Conservation (phyloP, 2,888 invertebrate species). For the Colletes collaris region DNA sequence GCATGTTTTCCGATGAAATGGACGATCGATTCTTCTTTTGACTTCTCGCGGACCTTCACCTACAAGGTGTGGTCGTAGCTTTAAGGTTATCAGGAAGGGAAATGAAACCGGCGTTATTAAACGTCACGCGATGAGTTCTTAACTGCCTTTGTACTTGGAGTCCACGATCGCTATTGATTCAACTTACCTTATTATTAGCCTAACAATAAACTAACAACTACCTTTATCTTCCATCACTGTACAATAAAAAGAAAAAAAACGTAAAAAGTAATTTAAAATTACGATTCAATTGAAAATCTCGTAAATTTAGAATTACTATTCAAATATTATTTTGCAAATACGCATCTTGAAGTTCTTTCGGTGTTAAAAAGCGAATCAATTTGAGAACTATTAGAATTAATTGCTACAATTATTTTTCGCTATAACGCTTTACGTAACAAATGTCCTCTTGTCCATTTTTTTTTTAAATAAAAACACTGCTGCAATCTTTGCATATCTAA, state of each 20-base stretch:
- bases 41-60: conserved; percentile 30
- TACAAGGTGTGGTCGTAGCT: conserved; percentile 47
- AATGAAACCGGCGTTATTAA: conserved; percentile 22
- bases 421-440: no score
- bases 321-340: no score
- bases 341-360: no score
- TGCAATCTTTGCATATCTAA: no score
- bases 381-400: no score
- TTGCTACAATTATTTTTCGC: no score
- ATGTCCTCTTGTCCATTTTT: no score
- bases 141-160: conserved; percentile 11
- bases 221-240: neutral
- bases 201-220: neutral
- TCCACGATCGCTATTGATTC: neutral
- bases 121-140: conserved; percentile 28
- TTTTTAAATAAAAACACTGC: no score
- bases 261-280: neutral
- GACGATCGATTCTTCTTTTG: conserved; percentile 40
- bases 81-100: conserved; percentile 52
- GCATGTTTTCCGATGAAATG: neutral
- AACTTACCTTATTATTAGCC: neutral
- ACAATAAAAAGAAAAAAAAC: neutral
- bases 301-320: no score
- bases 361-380: no score
- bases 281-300: no score